phyloP scores from a whole-genome alignment of 2,888 invertebrate species.

The Eueremaeus valkanovi region DNA sequence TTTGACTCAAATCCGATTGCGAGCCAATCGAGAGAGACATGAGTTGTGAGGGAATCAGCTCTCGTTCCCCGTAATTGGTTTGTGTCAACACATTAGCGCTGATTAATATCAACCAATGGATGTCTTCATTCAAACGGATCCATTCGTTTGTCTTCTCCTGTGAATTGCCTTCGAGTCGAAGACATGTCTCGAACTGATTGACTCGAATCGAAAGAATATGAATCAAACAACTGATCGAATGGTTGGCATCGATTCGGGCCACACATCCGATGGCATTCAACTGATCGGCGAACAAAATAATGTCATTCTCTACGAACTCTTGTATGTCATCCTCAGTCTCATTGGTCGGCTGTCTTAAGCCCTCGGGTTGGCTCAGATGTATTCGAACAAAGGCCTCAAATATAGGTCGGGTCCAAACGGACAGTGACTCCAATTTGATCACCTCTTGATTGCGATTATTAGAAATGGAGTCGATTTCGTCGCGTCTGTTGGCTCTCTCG shows the following conservation, averaged over 20 bases:
- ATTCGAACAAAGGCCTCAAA: slow-evolving; percentile 75
- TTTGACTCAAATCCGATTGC: slow-evolving; percentile 30
- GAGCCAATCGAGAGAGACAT: slow-evolving; percentile 35
- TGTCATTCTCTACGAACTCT: slow-evolving; percentile 63
- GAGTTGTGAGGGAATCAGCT: slow-evolving; percentile 64
- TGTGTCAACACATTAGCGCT: slow-evolving; percentile 63
- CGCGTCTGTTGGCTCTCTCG: slow-evolving; percentile 37
- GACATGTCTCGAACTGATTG: slow-evolving; percentile 43
- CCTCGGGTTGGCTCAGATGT: slow-evolving; percentile 73
- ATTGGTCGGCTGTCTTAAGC: slow-evolving; percentile 49
- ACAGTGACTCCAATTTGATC: slow-evolving; percentile 48
- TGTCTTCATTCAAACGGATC: slow-evolving; percentile 72
- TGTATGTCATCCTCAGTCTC: slow-evolving; percentile 58
- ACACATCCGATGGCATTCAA: slow-evolving; percentile 64
- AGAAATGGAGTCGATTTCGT: slow-evolving; percentile 46
- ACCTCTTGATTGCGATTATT: slow-evolving; percentile 49
- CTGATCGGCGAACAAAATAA: slow-evolving; percentile 65
- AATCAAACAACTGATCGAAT: slow-evolving; percentile 36
- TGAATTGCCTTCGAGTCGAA: neutral
- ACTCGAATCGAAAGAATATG: slow-evolving; percentile 37
- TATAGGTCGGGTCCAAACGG: slow-evolving; percentile 55
- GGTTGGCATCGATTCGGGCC: slow-evolving; percentile 31
- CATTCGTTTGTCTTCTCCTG: slow-evolving; percentile 37
- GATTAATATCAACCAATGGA: slow-evolving; percentile 83
- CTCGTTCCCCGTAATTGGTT: slow-evolving; percentile 62